A percentile compares a stretch with the other conserved stretches of the same genome.
Evolutionary conservation across 2,888 invertebrate genomes (phyloP).

Genomic region (Drosophila aldrichi): DNA sequence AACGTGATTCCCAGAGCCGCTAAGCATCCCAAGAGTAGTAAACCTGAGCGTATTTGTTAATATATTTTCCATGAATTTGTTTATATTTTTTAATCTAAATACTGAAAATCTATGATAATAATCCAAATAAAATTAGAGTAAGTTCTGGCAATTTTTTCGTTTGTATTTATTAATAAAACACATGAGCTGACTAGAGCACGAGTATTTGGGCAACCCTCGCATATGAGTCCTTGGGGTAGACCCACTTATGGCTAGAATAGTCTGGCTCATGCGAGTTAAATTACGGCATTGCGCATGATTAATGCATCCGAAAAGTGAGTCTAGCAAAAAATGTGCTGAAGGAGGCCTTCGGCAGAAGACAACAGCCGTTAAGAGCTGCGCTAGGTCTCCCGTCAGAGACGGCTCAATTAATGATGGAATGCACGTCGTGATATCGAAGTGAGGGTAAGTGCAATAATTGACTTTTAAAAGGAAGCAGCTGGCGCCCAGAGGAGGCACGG

Average conservation of each 20-base stretch:
- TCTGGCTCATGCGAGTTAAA: background rate
- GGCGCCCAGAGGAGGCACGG: conserved; percentile 47
- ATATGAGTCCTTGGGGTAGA: background rate
- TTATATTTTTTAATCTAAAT: too few relatives aligned
- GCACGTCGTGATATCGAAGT: conserved; percentile 41
- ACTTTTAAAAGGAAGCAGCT: conserved; percentile 66
- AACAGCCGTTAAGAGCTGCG: conserved; percentile 30
- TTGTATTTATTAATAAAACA: background rate
- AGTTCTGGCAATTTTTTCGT: background rate
- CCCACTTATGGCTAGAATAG: background rate
- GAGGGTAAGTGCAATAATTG: conserved; percentile 56
- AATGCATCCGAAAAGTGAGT: conserved; percentile 51
- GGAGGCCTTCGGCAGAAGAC: conserved; percentile 27
- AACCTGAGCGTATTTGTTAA: too few relatives aligned
- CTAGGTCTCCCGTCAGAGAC: conserved; percentile 22
- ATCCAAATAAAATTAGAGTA: background rate
- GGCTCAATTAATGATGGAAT: conserved; percentile 57
- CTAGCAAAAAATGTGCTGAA: conserved; percentile 15
- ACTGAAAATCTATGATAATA: too few relatives aligned
- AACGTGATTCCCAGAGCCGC: too few relatives aligned
- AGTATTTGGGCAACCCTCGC: conserved; percentile 1
- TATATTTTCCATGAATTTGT: too few relatives aligned
- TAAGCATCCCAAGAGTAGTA: too few relatives aligned
- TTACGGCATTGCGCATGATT: conserved; percentile 62
- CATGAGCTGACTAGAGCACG: background rate